These are phyloP conservation scores for Suricata suricatta DNA, from an alignment of 2,113 vertebrate species.

Conservation along the genomic window DNA sequence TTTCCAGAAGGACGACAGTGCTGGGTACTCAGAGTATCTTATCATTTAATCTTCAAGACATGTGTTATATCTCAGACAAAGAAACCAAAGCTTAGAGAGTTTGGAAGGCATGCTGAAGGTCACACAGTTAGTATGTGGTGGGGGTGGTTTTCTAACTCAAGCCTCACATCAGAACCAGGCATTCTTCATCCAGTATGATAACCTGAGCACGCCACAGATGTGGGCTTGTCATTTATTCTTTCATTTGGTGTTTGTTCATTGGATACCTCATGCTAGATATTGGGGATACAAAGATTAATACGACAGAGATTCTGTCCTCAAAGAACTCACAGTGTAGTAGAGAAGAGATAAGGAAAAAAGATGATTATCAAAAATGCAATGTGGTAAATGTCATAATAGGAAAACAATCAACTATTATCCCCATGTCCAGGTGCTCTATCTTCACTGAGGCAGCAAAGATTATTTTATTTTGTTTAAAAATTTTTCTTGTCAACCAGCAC, in stretches of 20 bases:
- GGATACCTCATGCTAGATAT: background rate
- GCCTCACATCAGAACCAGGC: background rate
- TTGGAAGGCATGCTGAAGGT: background rate
- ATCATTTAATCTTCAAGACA: background rate
- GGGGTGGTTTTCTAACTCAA: background rate
- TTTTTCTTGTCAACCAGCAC: background rate
- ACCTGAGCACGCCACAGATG: background rate
- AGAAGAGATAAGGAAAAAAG: background rate
- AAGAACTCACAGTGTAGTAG: background rate
- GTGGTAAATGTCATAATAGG: background rate
- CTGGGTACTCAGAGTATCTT: background rate
- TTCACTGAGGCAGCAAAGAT: background rate
- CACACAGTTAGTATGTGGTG: background rate
- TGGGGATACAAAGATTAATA: background rate
- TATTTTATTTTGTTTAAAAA: slow-evolving; percentile 23
- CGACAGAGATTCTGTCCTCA: background rate
- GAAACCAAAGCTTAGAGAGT: background rate
- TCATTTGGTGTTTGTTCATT: background rate
- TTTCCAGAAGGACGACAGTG: background rate
- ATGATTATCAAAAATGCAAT: background rate
- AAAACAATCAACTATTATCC: background rate
- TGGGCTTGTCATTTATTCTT: background rate
- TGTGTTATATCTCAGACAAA: background rate
- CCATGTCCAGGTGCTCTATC: background rate
- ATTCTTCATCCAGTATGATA: background rate